Conservation (phyloP, 2,797 vertebrate species). For the Pseudochromis fuscus region DNA sequence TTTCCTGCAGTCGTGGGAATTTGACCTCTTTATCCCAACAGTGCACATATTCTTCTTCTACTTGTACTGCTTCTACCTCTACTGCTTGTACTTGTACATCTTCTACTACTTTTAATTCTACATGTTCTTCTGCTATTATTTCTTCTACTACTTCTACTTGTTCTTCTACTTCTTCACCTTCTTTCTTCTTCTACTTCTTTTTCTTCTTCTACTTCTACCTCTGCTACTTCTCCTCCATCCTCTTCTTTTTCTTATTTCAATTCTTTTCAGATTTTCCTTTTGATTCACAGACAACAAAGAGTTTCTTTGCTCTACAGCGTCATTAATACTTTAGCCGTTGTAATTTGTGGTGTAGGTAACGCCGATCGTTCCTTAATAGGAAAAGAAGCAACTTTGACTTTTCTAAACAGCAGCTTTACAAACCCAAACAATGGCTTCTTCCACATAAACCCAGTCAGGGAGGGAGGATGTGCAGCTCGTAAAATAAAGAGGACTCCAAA, state of each 20-base stretch:
- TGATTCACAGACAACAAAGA: neutral
- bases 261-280: neutral
- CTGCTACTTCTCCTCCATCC: too few relatives aligned
- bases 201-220: too few relatives aligned
- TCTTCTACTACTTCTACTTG: too few relatives aligned
- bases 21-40: conserved; percentile 74
- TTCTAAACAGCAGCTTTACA: conserved; percentile 54
- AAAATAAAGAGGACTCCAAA: conserved; percentile 26
- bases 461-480: conserved; percentile 22
- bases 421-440: conserved; percentile 49
- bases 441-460: neutral
- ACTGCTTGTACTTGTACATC: too few relatives aligned
- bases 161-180: too few relatives aligned
- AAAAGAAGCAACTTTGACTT: conserved; percentile 28
- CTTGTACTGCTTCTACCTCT: too few relatives aligned
- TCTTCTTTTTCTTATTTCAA: neutral
- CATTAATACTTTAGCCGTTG: conserved; percentile 1
- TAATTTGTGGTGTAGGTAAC: neutral
- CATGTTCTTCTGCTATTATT: too few relatives aligned
- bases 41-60: too few relatives aligned
- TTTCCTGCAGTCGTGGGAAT: conserved; percentile 87
- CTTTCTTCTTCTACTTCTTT: too few relatives aligned
- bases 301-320: neutral
- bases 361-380: conserved; percentile 38
- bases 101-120: too few relatives aligned